Evolutionary conservation across 2,888 invertebrate genomes (phyloP), one percentile per base, ranked within the genome.

Genomic region (Heliconius cydno): DNA sequence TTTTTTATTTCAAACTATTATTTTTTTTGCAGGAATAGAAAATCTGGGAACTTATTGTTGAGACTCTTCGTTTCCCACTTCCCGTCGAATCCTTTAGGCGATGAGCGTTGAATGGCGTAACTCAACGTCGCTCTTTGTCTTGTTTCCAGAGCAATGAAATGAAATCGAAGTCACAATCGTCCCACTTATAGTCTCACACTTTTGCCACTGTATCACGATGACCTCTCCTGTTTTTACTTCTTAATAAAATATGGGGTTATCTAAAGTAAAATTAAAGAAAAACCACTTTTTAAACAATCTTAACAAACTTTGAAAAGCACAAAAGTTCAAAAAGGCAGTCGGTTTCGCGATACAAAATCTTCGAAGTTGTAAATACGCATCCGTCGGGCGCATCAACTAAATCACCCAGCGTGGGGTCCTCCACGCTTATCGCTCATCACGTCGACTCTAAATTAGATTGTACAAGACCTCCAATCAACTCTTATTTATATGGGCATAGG

Each of bases 391-490:
- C 84, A 78, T 80, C 80, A 82, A 87, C 90, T 93, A 92, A 91
- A 92, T 92, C 92, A 91, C 93, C 79, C 93, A 90, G 92, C 92
- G 85, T 88, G 93, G 80, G 86, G 82, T 84, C 86, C 84, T 83
- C 86, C 84, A 82, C 87, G 86, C 88, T 87, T 90, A 90, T 90
- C 90, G 89, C 88, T 86, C 87, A 88, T 90, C 90, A 84, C 80
- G 79, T 85, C 87, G 85, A 87, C 89, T 89, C 88, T 91, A 90
- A 93, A 92, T 92, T 92, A 92, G 92, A 90, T 87, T 88, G 88
- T 84, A 87, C 88, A 86, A 84, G 87, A 84, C 81, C 81, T 52
- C 65, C 28, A 22, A 28, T 60, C 9, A 13, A 9, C 9, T 60
- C 74, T 79, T 81, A 77, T 77, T 63, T 5, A 41, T 22, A 41